These are phyloP conservation scores for Typhlichthys eigenmanni DNA, from an alignment of 2,797 vertebrate genomes.

Conservation along the genomic window DNA sequence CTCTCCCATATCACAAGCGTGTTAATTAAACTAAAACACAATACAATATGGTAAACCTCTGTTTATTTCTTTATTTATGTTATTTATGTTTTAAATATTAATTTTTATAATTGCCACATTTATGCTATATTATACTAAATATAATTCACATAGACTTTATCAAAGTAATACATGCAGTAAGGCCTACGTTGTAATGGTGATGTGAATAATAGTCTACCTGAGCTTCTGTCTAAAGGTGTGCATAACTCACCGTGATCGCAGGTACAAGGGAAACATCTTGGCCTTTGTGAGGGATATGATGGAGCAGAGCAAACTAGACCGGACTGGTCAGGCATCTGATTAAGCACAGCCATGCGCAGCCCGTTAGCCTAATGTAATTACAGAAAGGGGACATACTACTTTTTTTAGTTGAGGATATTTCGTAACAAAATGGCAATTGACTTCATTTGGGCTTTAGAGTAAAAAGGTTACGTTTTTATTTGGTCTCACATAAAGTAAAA, in stretches of 20 bases:
- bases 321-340: conserved; percentile 76
- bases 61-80: too few species aligned
- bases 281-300: conserved; percentile 50
- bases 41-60: too few species aligned
- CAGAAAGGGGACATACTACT: conserved; percentile 47
- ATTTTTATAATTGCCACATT: too few species aligned
- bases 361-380: conserved; percentile 78
- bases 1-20: too few species aligned
- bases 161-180: too few species aligned
- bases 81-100: too few species aligned
- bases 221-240: conserved; percentile 22
- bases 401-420: conserved; percentile 26
- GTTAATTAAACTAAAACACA: too few species aligned
- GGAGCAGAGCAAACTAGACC: conserved; percentile 46
- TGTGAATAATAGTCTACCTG: background rate
- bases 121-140: too few species aligned
- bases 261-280: conserved; percentile 80
- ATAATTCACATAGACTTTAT: too few species aligned
- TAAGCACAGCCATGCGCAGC: conserved; percentile 75
- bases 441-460: conserved; percentile 26
- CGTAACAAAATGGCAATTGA: conserved; percentile 31
- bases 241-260: conserved; percentile 76
- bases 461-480: conserved; percentile 25
- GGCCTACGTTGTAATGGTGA: too few species aligned
- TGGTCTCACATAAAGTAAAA: conserved; percentile 31